Conservation (phyloP, 2,113 vertebrate species). For the Numenius arquata region DNA sequence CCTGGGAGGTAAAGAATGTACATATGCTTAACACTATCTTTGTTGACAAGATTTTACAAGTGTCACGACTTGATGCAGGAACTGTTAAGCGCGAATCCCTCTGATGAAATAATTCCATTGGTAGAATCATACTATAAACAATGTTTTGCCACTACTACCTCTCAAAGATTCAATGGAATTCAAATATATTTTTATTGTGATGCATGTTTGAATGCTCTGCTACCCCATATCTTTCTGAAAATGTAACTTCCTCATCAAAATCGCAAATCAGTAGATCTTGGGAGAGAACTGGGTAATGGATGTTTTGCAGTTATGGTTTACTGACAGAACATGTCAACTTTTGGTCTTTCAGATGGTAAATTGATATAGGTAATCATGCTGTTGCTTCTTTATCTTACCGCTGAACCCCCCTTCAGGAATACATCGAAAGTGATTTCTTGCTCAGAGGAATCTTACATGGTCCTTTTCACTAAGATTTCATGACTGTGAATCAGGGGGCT, state of each 20-base stretch:
- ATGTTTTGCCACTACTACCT: neutral
- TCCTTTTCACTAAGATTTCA: neutral
- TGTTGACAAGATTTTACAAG: neutral
- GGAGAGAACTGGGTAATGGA: neutral
- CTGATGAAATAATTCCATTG: neutral
- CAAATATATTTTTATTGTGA: neutral
- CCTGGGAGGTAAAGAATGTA: neutral
- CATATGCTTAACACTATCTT: neutral
- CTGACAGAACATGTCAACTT: neutral
- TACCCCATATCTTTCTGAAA: neutral
- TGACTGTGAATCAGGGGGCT: neutral
- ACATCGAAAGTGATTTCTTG: neutral
- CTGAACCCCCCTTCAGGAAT: neutral
- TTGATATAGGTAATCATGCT: neutral
- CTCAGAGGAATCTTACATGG: neutral
- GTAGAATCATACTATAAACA: neutral
- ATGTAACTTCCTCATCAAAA: neutral
- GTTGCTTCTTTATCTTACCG: neutral
- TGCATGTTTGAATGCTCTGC: neutral
- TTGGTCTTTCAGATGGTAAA: neutral
- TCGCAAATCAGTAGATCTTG: accelerated
- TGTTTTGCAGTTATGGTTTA: neutral
- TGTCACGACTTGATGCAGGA: neutral
- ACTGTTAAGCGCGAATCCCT: neutral
- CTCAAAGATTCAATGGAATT: neutral